These are phyloP conservation scores for Chydorus sphaericus DNA, from an alignment of 2,888 invertebrate genomes.

Conservation along the genomic window DNA sequence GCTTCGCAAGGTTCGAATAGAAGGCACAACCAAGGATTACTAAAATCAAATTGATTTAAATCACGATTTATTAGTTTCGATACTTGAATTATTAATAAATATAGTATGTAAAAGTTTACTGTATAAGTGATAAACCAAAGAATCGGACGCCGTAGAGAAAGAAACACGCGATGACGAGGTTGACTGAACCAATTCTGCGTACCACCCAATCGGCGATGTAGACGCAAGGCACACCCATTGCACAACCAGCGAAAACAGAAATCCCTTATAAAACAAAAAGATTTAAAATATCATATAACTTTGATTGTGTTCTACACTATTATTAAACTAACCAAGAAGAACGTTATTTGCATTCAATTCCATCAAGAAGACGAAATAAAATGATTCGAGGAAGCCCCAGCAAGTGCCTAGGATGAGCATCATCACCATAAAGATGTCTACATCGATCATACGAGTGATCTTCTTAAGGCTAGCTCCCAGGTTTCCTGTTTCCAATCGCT, in stretches of 20 bases:
- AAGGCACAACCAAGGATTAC: constrained; percentile 77
- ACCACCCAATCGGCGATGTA: constrained; percentile 72
- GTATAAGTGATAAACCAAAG: constrained; percentile 69
- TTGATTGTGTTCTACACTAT: no score
- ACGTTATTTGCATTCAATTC: constrained; percentile 71
- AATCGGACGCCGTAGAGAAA: constrained; percentile 67
- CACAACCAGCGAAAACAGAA: constrained; percentile 68
- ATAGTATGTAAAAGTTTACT: constrained; percentile 47
- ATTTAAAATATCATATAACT: not conserved
- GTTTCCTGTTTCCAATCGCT: constrained; percentile 19
- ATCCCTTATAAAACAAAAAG: no score
- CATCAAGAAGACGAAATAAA: constrained; percentile 68
- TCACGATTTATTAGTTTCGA: no score
- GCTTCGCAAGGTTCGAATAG: constrained; percentile 78
- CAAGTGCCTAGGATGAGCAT: constrained; percentile 68
- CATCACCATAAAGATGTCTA: constrained; percentile 64
- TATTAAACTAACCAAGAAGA: constrained; percentile 43
- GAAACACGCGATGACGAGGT: constrained; percentile 68
- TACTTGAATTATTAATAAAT: no score
- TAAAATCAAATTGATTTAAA: no score
- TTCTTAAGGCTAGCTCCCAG: constrained; percentile 30
- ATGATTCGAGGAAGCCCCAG: constrained; percentile 81
- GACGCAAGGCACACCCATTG: constrained; percentile 69
- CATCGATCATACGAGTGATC: constrained; percentile 60
- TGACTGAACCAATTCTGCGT: constrained; percentile 62